Conservation (phyloP, 2,113 vertebrate genomes). For the Pelecanus crispus region DNA sequence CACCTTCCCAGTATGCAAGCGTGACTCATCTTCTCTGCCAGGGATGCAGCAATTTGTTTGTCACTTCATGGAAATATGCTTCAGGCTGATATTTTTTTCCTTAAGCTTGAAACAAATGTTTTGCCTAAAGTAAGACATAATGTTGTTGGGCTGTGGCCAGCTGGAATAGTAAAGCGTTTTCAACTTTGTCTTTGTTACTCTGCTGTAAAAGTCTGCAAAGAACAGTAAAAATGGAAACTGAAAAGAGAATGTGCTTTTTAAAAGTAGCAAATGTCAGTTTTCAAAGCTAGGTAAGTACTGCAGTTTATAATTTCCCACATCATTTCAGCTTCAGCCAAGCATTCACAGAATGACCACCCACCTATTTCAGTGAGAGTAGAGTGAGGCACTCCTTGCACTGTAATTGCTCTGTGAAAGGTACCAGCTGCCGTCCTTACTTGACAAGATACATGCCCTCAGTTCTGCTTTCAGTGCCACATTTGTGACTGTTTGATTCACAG, state of each 20-base stretch:
- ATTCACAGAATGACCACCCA: not conserved
- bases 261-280: not conserved
- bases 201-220: not conserved
- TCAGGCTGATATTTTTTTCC: not conserved
- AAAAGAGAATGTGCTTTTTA: not conserved
- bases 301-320: not conserved
- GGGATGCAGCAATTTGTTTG: not conserved
- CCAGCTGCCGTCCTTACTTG: not conserved
- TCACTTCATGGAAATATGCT: not conserved
- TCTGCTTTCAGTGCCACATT: not conserved
- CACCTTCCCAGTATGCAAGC: not conserved
- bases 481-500: not conserved
- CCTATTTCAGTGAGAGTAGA: not conserved
- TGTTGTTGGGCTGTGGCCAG: not conserved
- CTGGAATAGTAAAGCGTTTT: not conserved
- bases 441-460: not conserved
- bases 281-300: not conserved
- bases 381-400: not conserved
- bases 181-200: not conserved
- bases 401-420: not conserved
- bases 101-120: slow-evolving; percentile 13
- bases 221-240: not conserved
- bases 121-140: not conserved
- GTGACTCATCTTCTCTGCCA: not conserved
- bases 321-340: not conserved